These are phyloP conservation scores for Drosophila lowei DNA, from an alignment of 1,140 invertebrate genomes.

Conservation along the genomic window DNA sequence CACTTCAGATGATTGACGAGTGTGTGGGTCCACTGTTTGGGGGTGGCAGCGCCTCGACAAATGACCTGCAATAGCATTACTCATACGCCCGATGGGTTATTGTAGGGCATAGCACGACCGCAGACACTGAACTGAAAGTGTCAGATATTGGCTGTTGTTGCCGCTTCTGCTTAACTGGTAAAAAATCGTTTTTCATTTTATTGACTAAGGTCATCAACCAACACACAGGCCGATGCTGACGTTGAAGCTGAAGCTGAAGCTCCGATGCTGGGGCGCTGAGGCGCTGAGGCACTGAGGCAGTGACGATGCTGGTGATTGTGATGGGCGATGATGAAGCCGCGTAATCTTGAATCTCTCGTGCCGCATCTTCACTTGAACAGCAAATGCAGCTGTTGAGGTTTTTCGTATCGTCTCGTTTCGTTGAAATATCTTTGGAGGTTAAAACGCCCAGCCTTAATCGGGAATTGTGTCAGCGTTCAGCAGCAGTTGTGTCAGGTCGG, in stretches of 20 bases:
- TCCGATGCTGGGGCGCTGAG: background rate
- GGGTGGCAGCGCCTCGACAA: background rate
- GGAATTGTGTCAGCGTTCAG: slow-evolving; percentile 55
- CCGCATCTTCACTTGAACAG: slow-evolving; percentile 64
- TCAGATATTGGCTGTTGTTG: slow-evolving; percentile 39
- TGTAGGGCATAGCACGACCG: slow-evolving; percentile 39
- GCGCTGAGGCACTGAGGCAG: too few species aligned
- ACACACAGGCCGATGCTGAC: slow-evolving; percentile 34
- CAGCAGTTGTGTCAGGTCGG: slow-evolving; percentile 7
- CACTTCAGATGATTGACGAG: slow-evolving; percentile 25
- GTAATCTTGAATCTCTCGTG: slow-evolving; percentile 63
- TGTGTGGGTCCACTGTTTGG: slow-evolving; percentile 10
- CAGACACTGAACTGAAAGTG: slow-evolving; percentile 18
- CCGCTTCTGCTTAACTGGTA: slow-evolving; percentile 30
- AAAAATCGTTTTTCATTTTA: slow-evolving; percentile 65
- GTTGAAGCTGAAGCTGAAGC: slow-evolving; percentile 10
- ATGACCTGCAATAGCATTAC: slow-evolving; percentile 44
- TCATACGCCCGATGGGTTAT: slow-evolving; percentile 47
- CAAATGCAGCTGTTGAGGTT: slow-evolving; percentile 48
- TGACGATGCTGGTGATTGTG: slow-evolving; percentile 6
- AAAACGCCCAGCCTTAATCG: slow-evolving; percentile 50
- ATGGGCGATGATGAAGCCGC: slow-evolving; percentile 32
- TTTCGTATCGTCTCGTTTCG: slow-evolving; percentile 17
- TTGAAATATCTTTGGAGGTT: slow-evolving; percentile 49
- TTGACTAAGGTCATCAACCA: slow-evolving; percentile 78